phyloP scores from a whole-genome alignment of 1,140 invertebrate species.

The Ceratitis capitata region DNA sequence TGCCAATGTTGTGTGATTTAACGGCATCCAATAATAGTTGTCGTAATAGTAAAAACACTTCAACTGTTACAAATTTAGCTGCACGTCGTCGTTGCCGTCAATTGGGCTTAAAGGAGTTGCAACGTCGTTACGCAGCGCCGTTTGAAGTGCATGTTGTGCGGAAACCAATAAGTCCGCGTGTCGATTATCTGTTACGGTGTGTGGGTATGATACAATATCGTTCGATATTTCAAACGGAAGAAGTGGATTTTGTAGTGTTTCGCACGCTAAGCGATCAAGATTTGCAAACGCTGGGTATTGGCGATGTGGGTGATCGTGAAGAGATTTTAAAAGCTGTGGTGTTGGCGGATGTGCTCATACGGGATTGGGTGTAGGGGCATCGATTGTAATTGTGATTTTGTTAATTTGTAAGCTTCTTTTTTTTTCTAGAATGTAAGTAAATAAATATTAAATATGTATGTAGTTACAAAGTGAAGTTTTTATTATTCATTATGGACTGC shows the following conservation, averaged over 20 bases:
- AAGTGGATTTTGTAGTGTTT: conserved; percentile 16
- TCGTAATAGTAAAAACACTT: not conserved
- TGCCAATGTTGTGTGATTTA: not conserved
- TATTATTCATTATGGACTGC: no score
- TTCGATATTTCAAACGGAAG: conserved; percentile 25
- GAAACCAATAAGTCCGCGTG: conserved; percentile 8
- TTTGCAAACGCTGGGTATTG: not conserved
- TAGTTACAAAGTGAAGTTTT: no score
- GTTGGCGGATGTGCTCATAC: not conserved
- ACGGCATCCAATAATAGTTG: not conserved
- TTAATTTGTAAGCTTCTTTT: no score
- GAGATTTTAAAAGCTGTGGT: not conserved
- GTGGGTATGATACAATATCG: not conserved
- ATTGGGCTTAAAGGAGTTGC: not conserved
- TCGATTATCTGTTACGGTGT: not conserved
- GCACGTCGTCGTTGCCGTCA: not conserved
- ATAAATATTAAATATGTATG: no score
- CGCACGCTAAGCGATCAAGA: not conserved
- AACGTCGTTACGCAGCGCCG: not conserved
- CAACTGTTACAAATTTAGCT: not conserved
- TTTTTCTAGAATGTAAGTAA: no score
- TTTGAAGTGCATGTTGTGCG: not conserved
- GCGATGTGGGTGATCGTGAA: not conserved
- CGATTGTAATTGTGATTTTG: no score
- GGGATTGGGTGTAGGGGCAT: not conserved